These are phyloP conservation scores for Dromius quadrimaculatus DNA, from an alignment of 2,888 invertebrate genomes.

Conservation along the genomic window DNA sequence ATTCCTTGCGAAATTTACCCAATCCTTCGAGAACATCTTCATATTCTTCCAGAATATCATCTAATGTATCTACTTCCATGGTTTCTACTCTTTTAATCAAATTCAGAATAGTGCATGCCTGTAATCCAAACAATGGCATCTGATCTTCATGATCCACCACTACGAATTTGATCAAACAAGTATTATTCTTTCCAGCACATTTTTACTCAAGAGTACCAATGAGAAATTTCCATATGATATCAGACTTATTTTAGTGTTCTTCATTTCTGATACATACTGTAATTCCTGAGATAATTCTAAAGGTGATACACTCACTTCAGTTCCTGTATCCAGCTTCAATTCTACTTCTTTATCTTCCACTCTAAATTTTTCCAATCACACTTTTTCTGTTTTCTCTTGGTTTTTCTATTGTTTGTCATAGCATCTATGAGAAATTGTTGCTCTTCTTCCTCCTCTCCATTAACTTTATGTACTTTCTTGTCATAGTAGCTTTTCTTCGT, in stretches of 20 bases:
- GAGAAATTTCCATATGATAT: slow-evolving; percentile 17
- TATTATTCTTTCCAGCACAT: not conserved
- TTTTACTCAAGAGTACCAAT: not conserved
- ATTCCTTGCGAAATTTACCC: slow-evolving; percentile 3
- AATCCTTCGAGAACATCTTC: not conserved
- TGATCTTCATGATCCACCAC: slow-evolving; percentile 21
- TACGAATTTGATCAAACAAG: slow-evolving; percentile 1
- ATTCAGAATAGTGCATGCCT: not conserved
- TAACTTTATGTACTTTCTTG: not conserved
- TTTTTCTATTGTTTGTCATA: not conserved
- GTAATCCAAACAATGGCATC: slow-evolving; percentile 4
- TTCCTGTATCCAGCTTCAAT: slow-evolving; percentile 46
- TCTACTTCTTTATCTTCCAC: not conserved
- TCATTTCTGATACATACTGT: not conserved
- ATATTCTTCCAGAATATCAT: not conserved
- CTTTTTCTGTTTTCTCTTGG: not conserved
- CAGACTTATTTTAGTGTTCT: not conserved
- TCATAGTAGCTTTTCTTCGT: not conserved
- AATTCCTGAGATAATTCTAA: not conserved
- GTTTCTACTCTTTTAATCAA: not conserved
- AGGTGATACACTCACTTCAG: slow-evolving; percentile 41
- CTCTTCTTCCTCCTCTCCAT: not conserved
- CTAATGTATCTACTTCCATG: not conserved
- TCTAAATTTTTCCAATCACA: slow-evolving; percentile 8
- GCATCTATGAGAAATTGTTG: not conserved